Base-by-base conservation (phyloP, 2,113 vertebrate genomes). In the Probosciger aterrimus region DNA sequence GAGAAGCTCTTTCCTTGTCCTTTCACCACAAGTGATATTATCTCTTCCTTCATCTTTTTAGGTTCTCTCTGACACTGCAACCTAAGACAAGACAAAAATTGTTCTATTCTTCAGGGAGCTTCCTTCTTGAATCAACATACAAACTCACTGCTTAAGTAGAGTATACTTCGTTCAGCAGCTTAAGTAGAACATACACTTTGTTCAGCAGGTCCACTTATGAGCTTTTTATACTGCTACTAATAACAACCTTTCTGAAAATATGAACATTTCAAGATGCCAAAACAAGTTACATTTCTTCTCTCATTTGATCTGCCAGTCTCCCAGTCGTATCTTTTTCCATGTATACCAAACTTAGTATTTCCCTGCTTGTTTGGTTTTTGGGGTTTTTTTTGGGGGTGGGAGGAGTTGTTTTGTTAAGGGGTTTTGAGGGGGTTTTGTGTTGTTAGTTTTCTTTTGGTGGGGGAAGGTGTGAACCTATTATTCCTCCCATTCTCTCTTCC, bases 181-280 rank as follows among this genome's bases (percentile, higher is more conserved):
- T 16, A 69, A 75, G 44, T 12, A 43, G 41, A 1, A 1, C 3
- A 1, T 11, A 18, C 3, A 33, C 17, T 37, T 60, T 37, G 13
- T 50, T 80, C 65, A 69, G 62, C 22, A 82, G 31, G 18, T 23
- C 18, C 28, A 41, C 17, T 47, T 33, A 41, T 28, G 15, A 93
- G 18, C 11, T 90, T 52, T 43, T 82, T 64, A 5, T 1, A n/a
- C 12, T 28, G 30, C 25, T 82, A 57, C 39, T 50, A 74, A 20
- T 5, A 70, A 59, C 11, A 82, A 70, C 33, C 25, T 24, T 75
- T 85, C 27, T 17, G 8, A 53, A 73, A 77, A 73, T 30, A 65
- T 2, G 17, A 73, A 60, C 18, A 10, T 13, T 62, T 69, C 23
- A 47, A 35, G 24, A 57, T 27, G 30, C 24, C 64, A 62, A 60